phyloP scores from a whole-genome alignment of 2,797 vertebrate genomes.

The Heliangelus exortis region DNA sequence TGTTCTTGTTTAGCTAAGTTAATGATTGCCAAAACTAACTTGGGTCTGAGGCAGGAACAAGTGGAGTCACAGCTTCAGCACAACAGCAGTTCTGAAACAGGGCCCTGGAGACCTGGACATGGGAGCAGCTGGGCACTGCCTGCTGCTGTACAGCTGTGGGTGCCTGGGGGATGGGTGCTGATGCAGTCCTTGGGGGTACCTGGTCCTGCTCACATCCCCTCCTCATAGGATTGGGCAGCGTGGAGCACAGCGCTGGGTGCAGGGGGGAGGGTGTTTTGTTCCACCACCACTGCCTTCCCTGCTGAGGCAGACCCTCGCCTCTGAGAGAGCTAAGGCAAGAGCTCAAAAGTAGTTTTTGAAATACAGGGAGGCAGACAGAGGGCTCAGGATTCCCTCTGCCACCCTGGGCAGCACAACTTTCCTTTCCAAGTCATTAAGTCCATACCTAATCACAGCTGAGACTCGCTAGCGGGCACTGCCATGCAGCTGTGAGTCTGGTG shows the following conservation, averaged over 20 bases:
- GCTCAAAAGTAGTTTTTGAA: neutral
- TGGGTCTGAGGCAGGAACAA: neutral
- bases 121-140: neutral
- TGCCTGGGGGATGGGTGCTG: rapidly evolving
- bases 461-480: rapidly evolving
- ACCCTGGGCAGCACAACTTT: neutral
- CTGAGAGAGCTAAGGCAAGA: neutral
- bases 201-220: rapidly evolving
- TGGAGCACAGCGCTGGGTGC: rapidly evolving
- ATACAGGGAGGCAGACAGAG: neutral
- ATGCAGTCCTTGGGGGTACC: neutral
- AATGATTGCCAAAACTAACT: neutral
- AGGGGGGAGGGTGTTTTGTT: neutral
- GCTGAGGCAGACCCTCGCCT: neutral
- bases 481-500: rapidly evolving
- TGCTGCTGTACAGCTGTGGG: rapidly evolving
- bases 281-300: neutral
- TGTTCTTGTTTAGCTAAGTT: neutral
- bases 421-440: neutral
- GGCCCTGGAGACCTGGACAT: neutral
- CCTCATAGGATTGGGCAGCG: neutral
- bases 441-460: rapidly evolving
- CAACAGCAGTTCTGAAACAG: neutral
- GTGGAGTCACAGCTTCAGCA: neutral
- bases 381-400: rapidly evolving